Evolutionary conservation across 2,888 invertebrate genomes (phyloP).

Genomic region (Apamea crenata): DNA sequence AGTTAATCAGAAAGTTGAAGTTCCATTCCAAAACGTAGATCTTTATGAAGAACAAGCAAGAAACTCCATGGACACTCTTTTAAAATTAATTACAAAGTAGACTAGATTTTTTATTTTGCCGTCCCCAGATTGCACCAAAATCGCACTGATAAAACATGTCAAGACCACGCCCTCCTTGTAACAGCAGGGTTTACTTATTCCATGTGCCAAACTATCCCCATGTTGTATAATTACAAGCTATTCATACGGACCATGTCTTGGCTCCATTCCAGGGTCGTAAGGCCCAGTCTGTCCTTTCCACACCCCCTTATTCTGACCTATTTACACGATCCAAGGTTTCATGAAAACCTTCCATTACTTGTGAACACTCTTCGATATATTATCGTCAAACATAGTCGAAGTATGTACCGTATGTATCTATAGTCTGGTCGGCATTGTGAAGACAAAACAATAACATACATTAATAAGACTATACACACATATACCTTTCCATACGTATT

Average conservation of each 20-base stretch:
- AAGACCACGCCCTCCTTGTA: conserved; percentile 16
- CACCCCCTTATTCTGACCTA: conserved; percentile 39
- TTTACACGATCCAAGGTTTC: conserved; percentile 1
- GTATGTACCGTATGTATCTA: conserved; percentile 3
- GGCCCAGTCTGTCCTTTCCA: conserved; percentile 16
- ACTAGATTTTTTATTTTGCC: not conserved
- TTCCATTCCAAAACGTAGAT: not conserved
- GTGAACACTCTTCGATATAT: not conserved
- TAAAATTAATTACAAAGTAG: not conserved
- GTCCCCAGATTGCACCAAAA: not conserved
- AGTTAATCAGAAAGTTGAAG: not conserved
- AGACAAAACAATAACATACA: conserved; percentile 55
- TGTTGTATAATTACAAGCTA: conserved; percentile 37
- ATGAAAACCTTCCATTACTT: not conserved
- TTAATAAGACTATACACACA: conserved; percentile 16
- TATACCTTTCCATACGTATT: conserved; percentile 13
- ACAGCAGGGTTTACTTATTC: conserved; percentile 9
- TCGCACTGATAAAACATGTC: not conserved
- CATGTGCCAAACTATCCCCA: conserved; percentile 31
- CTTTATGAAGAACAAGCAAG: not conserved
- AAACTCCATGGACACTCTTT: not conserved
- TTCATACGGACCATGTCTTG: conserved; percentile 49
- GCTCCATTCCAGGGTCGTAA: conserved; percentile 42
- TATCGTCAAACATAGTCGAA: not conserved
- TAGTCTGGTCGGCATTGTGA: conserved; percentile 24